Percentiles rank a stretch among this genome's conserved stretches.
Evolutionary conservation across 2,113 vertebrate species (phyloP).

Genomic region (Illadopsis cleaveri): DNA sequence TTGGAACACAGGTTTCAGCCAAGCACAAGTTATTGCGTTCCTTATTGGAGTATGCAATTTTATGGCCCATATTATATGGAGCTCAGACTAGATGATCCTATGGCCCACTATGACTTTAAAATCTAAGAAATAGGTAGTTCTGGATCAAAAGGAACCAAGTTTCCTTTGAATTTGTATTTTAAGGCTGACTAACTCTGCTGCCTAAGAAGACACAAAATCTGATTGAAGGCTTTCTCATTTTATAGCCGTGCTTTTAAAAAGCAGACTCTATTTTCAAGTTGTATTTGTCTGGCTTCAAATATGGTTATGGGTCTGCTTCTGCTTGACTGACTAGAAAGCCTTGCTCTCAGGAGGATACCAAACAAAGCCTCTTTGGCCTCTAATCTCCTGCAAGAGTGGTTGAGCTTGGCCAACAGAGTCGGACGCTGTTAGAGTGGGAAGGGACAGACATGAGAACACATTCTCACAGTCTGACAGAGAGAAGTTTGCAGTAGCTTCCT

Average conservation of each 20-base stretch:
- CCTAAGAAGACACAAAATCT: neutral
- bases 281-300: neutral
- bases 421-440: neutral
- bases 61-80: constrained; percentile 37
- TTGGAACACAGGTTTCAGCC: constrained; percentile 17
- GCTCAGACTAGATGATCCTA: constrained; percentile 53
- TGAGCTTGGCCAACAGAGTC: neutral
- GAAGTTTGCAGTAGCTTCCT: neutral
- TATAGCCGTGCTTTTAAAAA: neutral
- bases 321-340: neutral
- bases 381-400: neutral
- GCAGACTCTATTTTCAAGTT: neutral
- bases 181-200: constrained; percentile 20
- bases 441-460: neutral
- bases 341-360: neutral
- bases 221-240: constrained; percentile 8
- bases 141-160: constrained; percentile 35
- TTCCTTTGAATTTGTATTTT: constrained; percentile 49
- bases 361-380: neutral
- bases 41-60: constrained; percentile 39
- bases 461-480: neutral
- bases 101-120: constrained; percentile 44
- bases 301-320: neutral
- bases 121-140: constrained; percentile 40
- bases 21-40: constrained; percentile 36